Base-by-base conservation (phyloP, 2,888 invertebrate genomes). In the Elegia similella region DNA sequence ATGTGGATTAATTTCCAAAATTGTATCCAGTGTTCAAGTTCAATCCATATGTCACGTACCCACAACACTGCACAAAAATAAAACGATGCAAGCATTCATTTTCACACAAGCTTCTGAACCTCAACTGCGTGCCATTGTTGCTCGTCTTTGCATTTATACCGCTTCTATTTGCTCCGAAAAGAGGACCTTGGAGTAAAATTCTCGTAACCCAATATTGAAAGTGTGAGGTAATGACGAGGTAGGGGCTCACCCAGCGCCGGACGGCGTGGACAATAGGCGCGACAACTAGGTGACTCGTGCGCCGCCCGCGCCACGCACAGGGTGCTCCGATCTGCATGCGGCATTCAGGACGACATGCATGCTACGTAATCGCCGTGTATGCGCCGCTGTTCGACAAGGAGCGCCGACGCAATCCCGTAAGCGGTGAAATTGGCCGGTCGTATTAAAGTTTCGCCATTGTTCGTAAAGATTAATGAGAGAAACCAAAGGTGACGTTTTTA, bases 151-250 rank as follows among this genome's bases (percentile, higher is more conserved):
- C 79, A 84, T 91, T 90, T 91, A 91, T 91, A 91, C 88, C 84
- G 78, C 83, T 75, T 77, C 84, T 89, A 86, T 90, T 88, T 89
- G 79, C 82, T 86, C 84, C 91, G 79, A 88, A 88, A 86, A 81
- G 85, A 75, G 80, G 82, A 78, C 91, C 91, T 91, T 91, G 91
- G 86, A 84, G 87, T 81, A 88, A 88, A 88, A 86, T 90, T 88
- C 88, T 90, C 86, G 91, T 91, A 90, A 88, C 86, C 87, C 87
- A 88, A 88, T 91, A 90, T 91, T 86, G 90, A 83, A 84, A 84
- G 88, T 87, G 79, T 91, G 91, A 91, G 87, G 91, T 90, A 91
- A 90, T 85, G 79, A 73, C 71, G 71, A 67, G 70, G 76, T 68
- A 75, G 82, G 75, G 89, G 86, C 88, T 88, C 89, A 81, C 88